Evolutionary conservation across 2,113 vertebrate genomes (phyloP).

Genomic region (Vidua chalybeata): DNA sequence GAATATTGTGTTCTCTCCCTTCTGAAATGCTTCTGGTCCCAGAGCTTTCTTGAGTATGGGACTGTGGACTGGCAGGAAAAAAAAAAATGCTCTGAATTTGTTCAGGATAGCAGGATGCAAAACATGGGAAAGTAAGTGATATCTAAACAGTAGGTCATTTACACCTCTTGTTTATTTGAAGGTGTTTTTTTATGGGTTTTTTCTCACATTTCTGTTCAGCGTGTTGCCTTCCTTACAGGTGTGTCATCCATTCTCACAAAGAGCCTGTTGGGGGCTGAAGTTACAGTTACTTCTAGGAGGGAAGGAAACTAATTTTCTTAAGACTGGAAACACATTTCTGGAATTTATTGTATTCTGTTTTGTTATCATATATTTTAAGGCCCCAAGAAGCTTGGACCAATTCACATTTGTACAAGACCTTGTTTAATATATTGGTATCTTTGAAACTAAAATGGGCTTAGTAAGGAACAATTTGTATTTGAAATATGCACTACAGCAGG

Average conservation of each 20-base stretch:
- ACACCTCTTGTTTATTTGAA: neutral
- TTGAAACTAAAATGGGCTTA: neutral
- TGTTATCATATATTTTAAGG: neutral
- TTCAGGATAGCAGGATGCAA: neutral
- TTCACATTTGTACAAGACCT: neutral
- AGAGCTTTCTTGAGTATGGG: neutral
- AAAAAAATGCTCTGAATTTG: neutral
- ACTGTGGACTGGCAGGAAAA: neutral
- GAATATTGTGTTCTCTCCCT: neutral
- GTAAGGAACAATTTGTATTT: neutral
- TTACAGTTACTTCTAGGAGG: neutral
- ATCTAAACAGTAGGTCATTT: neutral
- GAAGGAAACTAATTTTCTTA: neutral
- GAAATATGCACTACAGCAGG: neutral
- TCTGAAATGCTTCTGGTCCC: neutral
- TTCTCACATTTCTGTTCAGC: neutral
- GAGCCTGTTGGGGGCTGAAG: neutral
- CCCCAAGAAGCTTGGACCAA: neutral
- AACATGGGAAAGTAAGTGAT: neutral
- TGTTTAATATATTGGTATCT: neutral
- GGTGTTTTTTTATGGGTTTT: neutral
- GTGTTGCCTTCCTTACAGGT: neutral
- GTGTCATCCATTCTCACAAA: neutral
- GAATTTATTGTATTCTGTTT: conserved; percentile 12
- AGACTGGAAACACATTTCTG: neutral